phyloP scores from a whole-genome alignment of 2,797 vertebrate species.

The Clarias fuscus region DNA sequence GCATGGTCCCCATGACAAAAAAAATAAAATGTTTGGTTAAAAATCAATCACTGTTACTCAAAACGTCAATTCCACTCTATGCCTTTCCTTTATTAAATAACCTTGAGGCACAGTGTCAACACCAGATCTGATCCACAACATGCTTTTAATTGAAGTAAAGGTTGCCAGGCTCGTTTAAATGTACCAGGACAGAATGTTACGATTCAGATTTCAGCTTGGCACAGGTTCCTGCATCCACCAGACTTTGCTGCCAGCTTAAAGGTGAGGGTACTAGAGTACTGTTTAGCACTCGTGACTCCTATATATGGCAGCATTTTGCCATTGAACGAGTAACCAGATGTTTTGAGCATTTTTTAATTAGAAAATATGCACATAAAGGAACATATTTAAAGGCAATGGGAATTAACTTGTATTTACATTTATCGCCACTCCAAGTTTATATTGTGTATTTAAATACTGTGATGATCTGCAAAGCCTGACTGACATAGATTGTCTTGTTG shows the following conservation, averaged over 20 bases:
- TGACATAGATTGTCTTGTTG: neutral
- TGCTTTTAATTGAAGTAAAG: neutral
- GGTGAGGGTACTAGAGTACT: neutral
- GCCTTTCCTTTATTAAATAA: neutral
- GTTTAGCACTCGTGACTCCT: neutral
- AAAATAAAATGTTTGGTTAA: neutral
- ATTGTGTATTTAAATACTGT: neutral
- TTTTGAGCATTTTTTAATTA: neutral
- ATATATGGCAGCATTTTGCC: neutral
- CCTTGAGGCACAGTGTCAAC: no score
- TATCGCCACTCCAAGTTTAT: neutral
- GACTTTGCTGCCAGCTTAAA: constrained; percentile 9
- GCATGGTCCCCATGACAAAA: neutral
- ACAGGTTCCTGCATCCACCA: neutral
- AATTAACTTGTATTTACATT: neutral
- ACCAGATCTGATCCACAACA: neutral
- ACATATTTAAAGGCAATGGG: neutral
- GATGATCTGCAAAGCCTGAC: neutral
- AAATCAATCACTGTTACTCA: neutral
- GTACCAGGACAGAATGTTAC: constrained; percentile 31
- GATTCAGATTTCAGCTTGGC: constrained; percentile 12
- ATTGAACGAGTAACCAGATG: neutral
- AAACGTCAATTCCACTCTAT: no score
- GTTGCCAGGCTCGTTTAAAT: neutral
- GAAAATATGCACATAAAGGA: neutral